Evolutionary conservation across 2,888 invertebrate genomes (phyloP), one percentile per base, ranked within the genome.

Genomic region (Glaucopsyche alexis): DNA sequence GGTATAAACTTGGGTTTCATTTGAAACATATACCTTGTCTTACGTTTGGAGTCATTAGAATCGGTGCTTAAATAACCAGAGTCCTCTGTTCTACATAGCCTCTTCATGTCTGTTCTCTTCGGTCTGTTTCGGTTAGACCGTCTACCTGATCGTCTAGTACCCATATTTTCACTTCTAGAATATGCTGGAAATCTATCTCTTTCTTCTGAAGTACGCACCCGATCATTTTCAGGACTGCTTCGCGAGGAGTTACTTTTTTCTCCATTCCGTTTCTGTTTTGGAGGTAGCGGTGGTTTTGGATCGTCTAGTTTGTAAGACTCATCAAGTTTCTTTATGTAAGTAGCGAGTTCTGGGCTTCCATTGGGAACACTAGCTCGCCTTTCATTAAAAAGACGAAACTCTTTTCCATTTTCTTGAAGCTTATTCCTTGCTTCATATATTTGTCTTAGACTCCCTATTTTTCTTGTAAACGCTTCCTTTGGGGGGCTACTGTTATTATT

Each of bases 61-160:
- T 97, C 97, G 0, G 96, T 96, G 82, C 97, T 97, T 80, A 97
- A 94, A 80, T 97, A 97, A 0, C 97, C 97, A 11, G 97, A 96
- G 84, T 97, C 97, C 85, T 95, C 95, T 3, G 89, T 91, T 82
- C 85, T 88, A 78, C 86, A 89, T 40, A 90, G 80, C 79, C 89
- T 93, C 77, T 86, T 89, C 47, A 91, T 77, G 77, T 91, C 90
- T 16, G 89, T 87, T 79, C 91, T 81, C 75, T 91, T 81, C 8
- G 90, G 87, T 81, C 92, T 84, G n/a, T 88, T 87, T 76, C 91
- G 80, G 4, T 87, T 85, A 55, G 91, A 88, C 64, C 91, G 84
- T 19, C 91, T 85, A 11, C 89, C 91, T 9, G 90, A 93, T 47
- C 87, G 86, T 72, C 88, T 84, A 65, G 88, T 85, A 72, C 87